These are phyloP conservation scores for Siderastrea radians DNA, from an alignment of 92 coral and sea anemone genomes.

Conservation along the genomic window DNA sequence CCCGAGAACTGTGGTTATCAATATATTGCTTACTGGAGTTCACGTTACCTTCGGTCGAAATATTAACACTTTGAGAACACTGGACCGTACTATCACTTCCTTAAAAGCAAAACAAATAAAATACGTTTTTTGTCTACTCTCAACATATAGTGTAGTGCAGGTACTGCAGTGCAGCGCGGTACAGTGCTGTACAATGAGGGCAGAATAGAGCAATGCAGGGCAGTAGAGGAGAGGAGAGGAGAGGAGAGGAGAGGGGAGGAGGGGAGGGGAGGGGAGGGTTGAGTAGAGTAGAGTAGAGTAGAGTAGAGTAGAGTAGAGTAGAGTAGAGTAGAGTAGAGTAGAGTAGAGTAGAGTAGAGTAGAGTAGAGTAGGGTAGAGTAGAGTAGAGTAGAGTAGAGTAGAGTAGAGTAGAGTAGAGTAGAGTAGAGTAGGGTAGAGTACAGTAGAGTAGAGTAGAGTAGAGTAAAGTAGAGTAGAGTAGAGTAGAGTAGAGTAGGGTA, in stretches of 20 bases:
- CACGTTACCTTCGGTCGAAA: too few species aligned
- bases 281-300: slow-evolving; percentile 32
- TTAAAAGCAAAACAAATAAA: too few species aligned
- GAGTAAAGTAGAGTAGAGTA: slow-evolving; percentile 37
- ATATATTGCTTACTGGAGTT: too few species aligned
- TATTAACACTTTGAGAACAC: too few species aligned
- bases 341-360: slow-evolving; percentile 10
- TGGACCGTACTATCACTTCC: too few species aligned
- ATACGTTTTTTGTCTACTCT: too few species aligned
- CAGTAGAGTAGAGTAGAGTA: slow-evolving; percentile 27
- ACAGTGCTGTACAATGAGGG: neutral
- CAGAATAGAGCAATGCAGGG: slow-evolving; percentile 2
- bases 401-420: slow-evolving; percentile 15
- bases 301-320: slow-evolving; percentile 14
- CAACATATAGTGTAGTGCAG: too few species aligned
- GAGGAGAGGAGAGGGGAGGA: slow-evolving; percentile 35
- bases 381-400: slow-evolving; percentile 8
- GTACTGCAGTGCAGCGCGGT: too few species aligned
- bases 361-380: slow-evolving; percentile 26
- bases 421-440: slow-evolving; percentile 19
- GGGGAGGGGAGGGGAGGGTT: slow-evolving; percentile 9
- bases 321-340: slow-evolving; percentile 14
- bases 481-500: neutral
- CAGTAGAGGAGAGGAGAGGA: slow-evolving; percentile 33
- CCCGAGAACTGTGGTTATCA: too few species aligned